Evolutionary conservation across 2,797 vertebrate genomes (phyloP), one percentile per base, ranked within the genome.

Genomic region (Sebastes taczanowskii): DNA sequence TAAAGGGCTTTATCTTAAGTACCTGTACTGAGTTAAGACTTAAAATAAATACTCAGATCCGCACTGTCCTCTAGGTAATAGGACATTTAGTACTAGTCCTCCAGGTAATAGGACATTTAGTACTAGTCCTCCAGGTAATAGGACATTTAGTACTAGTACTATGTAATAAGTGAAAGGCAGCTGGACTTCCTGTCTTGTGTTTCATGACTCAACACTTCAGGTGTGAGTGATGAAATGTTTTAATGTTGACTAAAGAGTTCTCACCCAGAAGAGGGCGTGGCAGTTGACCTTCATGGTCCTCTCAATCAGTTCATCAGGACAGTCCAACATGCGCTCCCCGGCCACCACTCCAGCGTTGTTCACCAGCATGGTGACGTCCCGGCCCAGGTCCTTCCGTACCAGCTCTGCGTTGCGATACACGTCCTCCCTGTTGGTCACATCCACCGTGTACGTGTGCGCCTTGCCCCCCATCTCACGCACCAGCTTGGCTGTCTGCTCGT

Each of bases 401-500:
- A 38, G 82, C 11, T 91, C 91, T 3, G 92, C 92, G 0, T 64
- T 77, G 6, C 42, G 66, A 27, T 95, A 94, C 78, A 95, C 93
- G 0, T 92, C 86, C 8, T 91, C 80, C 59, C 80, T 77, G 68
- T 87, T 56, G 72, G 94, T 94, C 77, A 95, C 89, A 0, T 96
- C 93, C 84, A 95, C 93, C 2, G 81, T 88, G 83, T 94, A 95
- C 4, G 95, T 84, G 85, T 94, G 23, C 32, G 95, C 96, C 69
- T 91, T 94, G 77, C 96, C 97, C 82, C 97, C 96, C 91, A 94
- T 89, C 30, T 93, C 91, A 2, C 92, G 94, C 94, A 97, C 97
- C 95, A 97, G 95, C 92, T 95, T 95, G 61, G 97, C 97, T 29
- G 97, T 97, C 95, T 96, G 95, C 92, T 98, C 97, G 65, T 98